Base-by-base conservation (phyloP, 2,888 invertebrate genomes). In the Reticulitermes lucifugus region DNA sequence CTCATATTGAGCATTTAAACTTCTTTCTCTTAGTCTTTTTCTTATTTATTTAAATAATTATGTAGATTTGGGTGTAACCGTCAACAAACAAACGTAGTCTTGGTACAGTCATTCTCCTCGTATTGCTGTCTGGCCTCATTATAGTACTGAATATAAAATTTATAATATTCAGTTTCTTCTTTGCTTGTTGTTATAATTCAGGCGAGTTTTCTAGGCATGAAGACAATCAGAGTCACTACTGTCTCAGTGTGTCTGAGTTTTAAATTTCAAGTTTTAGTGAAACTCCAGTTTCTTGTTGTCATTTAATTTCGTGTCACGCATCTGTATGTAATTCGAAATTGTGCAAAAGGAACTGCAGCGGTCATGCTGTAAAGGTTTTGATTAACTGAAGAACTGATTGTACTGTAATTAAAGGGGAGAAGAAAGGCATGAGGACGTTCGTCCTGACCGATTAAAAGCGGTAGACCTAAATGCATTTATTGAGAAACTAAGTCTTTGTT, bases 21-120 rank as follows among this genome's bases (percentile, higher is more conserved):
- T 60, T 60, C 60, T 60, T 18, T 41, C 46, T 25, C 21, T 46
- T 46, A 46, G 4, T 60, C 60, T 60, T 18, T 41, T 77, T 25
- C 41, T 46, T 46, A 46, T 77, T 77, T 77, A 41, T 77, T 77
- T 77, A 22, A 77, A 77, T 77, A 77, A 77, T 77, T 77, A 77
- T 77, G 77, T 77, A 77, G 77, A 77, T 77, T 46, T 77, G 77
- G 77, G 77, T 77, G 77, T 77, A 46, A 51, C 77, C 77, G 25
- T 77, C 77, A 77, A 77, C 77, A 77, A 77, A 77, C 46, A 77
- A 46, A 46, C 46, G 43, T 77, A 10, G 43, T 51, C 77, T 43
- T 46, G 77, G 43, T 43, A 77, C 22, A 60, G 46, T 21, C 60
- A 60, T 60, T 60, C 60, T n/a, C 21, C 60, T 60, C 21, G 18